phyloP scores from a whole-genome alignment of 2,888 invertebrate genomes.

The Nomada lathburiana region DNA sequence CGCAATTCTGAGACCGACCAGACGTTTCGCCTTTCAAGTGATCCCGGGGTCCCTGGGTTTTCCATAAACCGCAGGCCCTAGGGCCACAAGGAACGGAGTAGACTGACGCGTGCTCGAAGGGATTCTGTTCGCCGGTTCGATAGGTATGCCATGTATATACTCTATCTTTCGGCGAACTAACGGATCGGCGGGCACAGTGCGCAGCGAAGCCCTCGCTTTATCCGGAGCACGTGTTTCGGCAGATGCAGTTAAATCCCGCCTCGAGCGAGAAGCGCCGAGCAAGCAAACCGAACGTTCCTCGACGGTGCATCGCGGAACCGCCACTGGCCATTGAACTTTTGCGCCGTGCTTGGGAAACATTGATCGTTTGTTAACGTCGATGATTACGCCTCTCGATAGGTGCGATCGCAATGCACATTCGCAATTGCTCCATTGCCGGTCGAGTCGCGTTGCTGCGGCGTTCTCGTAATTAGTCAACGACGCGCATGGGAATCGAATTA shows the following conservation, averaged over 20 bases:
- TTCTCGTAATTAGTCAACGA: too few relatives aligned
- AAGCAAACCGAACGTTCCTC: slow-evolving; percentile 27
- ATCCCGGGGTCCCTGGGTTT: slow-evolving; percentile 51
- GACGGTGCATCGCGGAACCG: background rate
- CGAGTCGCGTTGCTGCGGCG: too few relatives aligned
- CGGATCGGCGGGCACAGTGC: slow-evolving; percentile 63
- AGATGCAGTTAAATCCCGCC: slow-evolving; percentile 78
- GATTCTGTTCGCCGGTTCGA: slow-evolving; percentile 60
- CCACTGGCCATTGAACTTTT: background rate
- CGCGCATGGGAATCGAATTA: too few relatives aligned
- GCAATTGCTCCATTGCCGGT: too few relatives aligned
- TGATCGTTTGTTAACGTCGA: too few relatives aligned
- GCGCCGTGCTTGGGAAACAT: too few relatives aligned
- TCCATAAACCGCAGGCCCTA: slow-evolving; percentile 48
- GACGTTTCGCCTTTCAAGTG: slow-evolving; percentile 38
- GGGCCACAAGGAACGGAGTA: slow-evolving; percentile 36
- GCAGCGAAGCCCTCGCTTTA: slow-evolving; percentile 66
- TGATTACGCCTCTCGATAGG: too few relatives aligned
- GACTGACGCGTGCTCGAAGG: slow-evolving; percentile 58
- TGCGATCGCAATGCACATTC: too few relatives aligned
- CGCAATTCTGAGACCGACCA: slow-evolving; percentile 1
- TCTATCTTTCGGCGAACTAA: slow-evolving; percentile 67
- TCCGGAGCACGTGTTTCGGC: slow-evolving; percentile 79
- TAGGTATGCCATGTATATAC: slow-evolving; percentile 44
- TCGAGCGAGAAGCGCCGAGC: slow-evolving; percentile 59